Evolutionary conservation across 2,113 vertebrate genomes (phyloP), one percentile per base, ranked within the genome.

Genomic region (Cygnus buccinator): DNA sequence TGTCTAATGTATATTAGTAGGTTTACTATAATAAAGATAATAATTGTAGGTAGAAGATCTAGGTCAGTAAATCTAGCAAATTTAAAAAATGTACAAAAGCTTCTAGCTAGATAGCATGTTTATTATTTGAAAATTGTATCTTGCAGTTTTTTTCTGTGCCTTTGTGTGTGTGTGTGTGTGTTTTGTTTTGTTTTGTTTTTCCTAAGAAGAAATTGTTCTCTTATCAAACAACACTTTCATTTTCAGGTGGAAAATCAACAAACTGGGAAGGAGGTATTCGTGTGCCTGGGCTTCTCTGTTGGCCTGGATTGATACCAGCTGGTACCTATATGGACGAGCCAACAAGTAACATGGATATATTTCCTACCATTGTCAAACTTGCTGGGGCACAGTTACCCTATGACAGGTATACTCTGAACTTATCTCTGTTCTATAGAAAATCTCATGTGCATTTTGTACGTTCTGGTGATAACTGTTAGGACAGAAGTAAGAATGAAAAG

Each of bases 191-290:
- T 50, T 50, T 50, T 22, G 21, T 25, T 50, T 50, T 23, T 50
- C 22, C 48, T 78, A 68, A 88, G 10, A 46, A 66, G 33, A 48
- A 74, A 57, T 4, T 23, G 13, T 9, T 10, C 82, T 68, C 58
- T 86, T 78, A 54, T 11, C 25, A 65, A 87, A 87, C 1, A 6
- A 29, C 37, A 2, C 21, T 19, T 91, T 54, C 8, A 8, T 63
- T 94, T 97, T 62, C 95, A 99, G 99, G 98, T 52, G 99, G 99
- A 50, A 99, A 99, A 93, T 96, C 98, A 35, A 99, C 97, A 1
- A 99, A 99, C 65, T 99, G 98, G 98, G 99, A 99, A 97, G 99
- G 99, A 79, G 99, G 99, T 4, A 99, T 99, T 95, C 98, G 98
- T 29, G 98, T 99, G 13, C 99, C 99, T 0, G 99, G 98, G 21